Evolutionary conservation across 2,888 invertebrate genomes (phyloP), one percentile per base, ranked within the genome.

Genomic region (Capitulum mitella): DNA sequence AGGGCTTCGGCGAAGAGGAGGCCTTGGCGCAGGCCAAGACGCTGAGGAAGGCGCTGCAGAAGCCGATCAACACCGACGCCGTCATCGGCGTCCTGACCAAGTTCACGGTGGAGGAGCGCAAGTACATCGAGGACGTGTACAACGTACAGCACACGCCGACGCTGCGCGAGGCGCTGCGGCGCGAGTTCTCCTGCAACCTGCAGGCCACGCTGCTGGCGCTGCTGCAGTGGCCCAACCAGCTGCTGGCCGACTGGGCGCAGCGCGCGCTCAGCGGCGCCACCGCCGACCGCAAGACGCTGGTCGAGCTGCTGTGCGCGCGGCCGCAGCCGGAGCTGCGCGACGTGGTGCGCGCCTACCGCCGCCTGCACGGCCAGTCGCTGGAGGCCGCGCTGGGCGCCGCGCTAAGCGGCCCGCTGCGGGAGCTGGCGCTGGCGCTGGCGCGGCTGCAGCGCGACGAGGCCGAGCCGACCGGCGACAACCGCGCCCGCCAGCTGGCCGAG

Each of bases 181-280:
- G 19, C 70, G 26, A 32, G 70, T 70, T 70, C 26, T 37, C 22
- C 37, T 22, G 8, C 16, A 37, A 70, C 40, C 40, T 40, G 22
- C 70, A 26, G 8, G 40, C 26, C 8, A 70, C 70, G 70, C 40
- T 70, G 40, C 40, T 70, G 26, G 70, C 70, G 8, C 70, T 70
- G 40, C 70, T 70, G 70, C 70, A 70, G 70, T 70, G 70, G 70
- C 26, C 5, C 2, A 37, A 37, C 40, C 70, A 70, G 70, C 40
- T 26, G 40, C 26, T 70, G 70, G 70, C 70, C 40, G 40, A 26
- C 40, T 37, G 22, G 22, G 26, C 70, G 10, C 37, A 34, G 1
- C 37, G 40, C 10, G 70, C 37, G 22, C 22, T 70, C 34, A 26
- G 29, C 37, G 19, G 16, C 6, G 22, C 70, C 37, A 12, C 58